These are phyloP conservation scores for Psittacus erithacus DNA, from an alignment of 2,113 vertebrate species.

Conservation along the genomic window DNA sequence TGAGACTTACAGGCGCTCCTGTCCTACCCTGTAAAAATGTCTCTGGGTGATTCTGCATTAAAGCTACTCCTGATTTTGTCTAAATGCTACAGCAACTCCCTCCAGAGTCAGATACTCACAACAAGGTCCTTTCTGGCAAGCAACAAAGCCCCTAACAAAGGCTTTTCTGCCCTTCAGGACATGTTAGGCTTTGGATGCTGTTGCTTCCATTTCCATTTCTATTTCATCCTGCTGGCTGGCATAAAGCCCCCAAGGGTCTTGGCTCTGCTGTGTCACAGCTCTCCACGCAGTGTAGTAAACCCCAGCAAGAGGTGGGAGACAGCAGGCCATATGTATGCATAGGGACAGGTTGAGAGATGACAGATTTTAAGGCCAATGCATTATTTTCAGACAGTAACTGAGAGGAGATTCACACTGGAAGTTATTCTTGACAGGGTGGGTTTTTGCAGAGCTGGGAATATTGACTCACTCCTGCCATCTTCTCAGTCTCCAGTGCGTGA, in stretches of 20 bases:
- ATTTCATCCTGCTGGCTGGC: neutral
- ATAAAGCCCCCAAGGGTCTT: neutral
- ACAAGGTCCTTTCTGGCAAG: neutral
- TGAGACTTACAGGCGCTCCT: neutral
- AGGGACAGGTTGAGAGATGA: neutral
- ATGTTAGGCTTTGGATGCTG: neutral
- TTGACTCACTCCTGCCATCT: constrained; percentile 9
- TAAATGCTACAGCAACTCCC: neutral
- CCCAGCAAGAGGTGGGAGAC: neutral
- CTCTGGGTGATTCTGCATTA: neutral
- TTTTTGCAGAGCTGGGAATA: neutral
- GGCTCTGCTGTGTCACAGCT: neutral
- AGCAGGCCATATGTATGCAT: neutral
- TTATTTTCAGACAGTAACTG: constrained; percentile 8
- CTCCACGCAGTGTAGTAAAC: neutral
- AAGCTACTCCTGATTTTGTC: neutral
- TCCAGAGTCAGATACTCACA: neutral
- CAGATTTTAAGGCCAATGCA: neutral
- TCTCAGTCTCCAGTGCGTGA: neutral
- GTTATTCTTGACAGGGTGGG: neutral
- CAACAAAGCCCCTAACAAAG: neutral
- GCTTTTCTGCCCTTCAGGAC: neutral
- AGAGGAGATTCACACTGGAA: neutral
- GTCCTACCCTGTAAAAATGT: neutral
- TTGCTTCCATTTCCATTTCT: neutral